A percentile compares a stretch with the other conserved stretches of the same genome.
Evolutionary conservation across 2,113 vertebrate genomes (phyloP).

Genomic region (Bujurquina vittata): DNA sequence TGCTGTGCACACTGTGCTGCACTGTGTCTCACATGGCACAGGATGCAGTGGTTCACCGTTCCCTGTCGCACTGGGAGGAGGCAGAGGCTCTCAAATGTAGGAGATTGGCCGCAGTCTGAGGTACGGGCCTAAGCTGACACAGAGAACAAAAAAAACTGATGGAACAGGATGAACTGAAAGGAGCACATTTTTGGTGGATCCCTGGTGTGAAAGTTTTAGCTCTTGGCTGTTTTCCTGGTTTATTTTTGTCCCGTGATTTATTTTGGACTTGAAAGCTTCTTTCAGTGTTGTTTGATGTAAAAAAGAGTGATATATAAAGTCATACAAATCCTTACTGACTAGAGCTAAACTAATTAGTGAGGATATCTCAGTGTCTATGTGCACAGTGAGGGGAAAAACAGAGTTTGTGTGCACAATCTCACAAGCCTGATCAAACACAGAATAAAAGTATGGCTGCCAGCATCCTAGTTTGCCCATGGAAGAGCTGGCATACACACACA

Average conservation of each 20-base stretch:
- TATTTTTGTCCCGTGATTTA: constrained; percentile 27
- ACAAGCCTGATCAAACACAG: constrained; percentile 58
- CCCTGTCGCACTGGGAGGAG: constrained; percentile 37
- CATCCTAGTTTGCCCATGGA: constrained; percentile 13
- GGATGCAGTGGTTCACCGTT: constrained; percentile 31
- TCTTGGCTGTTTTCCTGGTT: constrained; percentile 33
- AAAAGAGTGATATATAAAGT: not conserved
- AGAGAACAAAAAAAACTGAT: not conserved
- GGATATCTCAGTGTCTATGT: constrained; percentile 19
- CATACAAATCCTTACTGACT: not conserved
- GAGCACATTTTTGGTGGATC: not conserved
- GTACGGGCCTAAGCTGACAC: not conserved
- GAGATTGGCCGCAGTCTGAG: constrained; percentile 30
- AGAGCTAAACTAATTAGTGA: constrained; percentile 36
- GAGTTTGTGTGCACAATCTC: not conserved
- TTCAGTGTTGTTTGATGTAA: constrained; percentile 31
- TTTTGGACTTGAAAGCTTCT: constrained; percentile 6
- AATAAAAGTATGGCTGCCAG: constrained; percentile 32
- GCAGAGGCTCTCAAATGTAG: constrained; percentile 22
- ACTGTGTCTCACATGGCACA: constrained; percentile 56
- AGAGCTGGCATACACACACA: constrained; percentile 19
- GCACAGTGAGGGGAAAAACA: not conserved
- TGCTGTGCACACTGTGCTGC: constrained; percentile 46
- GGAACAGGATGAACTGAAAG: constrained; percentile 20
- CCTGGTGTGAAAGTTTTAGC: constrained; percentile 40